A percentile compares a stretch with the other conserved stretches of the same genome.
These are phyloP conservation scores for Lasioglossum marginatum DNA, from an alignment of 2,888 invertebrate genomes.

Conservation along the genomic window DNA sequence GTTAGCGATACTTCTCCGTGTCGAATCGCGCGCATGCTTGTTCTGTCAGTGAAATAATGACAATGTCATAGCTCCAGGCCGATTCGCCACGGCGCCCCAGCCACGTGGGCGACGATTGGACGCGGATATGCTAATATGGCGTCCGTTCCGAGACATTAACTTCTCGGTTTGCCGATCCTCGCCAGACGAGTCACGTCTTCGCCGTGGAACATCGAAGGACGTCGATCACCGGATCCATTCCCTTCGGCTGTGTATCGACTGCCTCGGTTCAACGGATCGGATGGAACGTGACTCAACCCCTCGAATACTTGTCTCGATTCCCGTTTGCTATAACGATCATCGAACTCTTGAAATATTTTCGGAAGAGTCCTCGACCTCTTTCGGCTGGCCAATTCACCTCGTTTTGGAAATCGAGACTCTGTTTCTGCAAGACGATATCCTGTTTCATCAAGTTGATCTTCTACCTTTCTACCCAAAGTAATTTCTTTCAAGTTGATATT, in stretches of 20 bases:
- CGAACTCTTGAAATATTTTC: neutral
- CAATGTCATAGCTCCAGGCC: constrained; percentile 81
- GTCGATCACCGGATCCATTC: constrained; percentile 53
- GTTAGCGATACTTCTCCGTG: constrained; percentile 81
- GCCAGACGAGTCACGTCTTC: constrained; percentile 70
- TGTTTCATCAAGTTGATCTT: neutral
- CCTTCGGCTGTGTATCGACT: constrained; percentile 20
- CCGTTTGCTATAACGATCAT: neutral
- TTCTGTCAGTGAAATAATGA: constrained; percentile 84
- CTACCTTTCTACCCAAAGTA: neutral
- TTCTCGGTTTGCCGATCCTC: constrained; percentile 68
- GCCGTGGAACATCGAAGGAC: constrained; percentile 16
- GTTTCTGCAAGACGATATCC: neutral
- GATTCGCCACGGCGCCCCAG: constrained; percentile 81
- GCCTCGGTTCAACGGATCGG: constrained; percentile 6
- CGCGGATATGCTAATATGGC: constrained; percentile 84
- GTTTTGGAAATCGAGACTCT: too few relatives aligned
- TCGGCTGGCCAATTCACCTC: neutral
- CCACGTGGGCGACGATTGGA: constrained; percentile 84
- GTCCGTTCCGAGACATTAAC: constrained; percentile 84
- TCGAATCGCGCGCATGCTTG: constrained; percentile 83
- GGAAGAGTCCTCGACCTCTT: neutral
- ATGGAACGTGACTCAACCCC: constrained; percentile 32
- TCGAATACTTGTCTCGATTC: neutral
- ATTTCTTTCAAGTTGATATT: neutral